Evolutionary conservation across 2,888 invertebrate genomes (phyloP), one percentile per base, ranked within the genome.

Genomic region (Dyspetes luteomarginatus): DNA sequence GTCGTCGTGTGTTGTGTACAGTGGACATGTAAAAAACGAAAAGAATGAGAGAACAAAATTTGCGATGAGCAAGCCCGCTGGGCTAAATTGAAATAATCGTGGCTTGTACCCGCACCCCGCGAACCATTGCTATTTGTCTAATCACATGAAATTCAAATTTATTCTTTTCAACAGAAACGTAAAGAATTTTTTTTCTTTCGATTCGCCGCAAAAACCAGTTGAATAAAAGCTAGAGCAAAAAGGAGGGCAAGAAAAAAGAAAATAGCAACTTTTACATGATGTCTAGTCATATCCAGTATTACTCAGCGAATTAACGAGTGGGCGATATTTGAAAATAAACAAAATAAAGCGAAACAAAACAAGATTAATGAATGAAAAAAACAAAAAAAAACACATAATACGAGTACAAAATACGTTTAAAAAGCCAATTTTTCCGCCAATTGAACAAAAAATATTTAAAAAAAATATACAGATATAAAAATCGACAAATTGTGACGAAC

Each of bases 271-370:
- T 58, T 73, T n/a, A 86, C 89, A 89, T 89, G 89, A 86, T 85
- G 90, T 90, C 90, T 90, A 90, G 90, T 90, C 90, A 89, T 88
- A 85, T 79, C 67, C 84, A 89, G 86, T 88, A 87, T 89, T 87
- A 85, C 77, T 65, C 74, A 78, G 79, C 82, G 78, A 77, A 78
- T 65, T 26, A 43, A 56, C 1, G 12, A 58, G 19, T 50, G 36
- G 48, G 74, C 55, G 43, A 65, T n/a, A n/a, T n/a, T n/a, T n/a
- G n/a, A n/a, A n/a, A n/a, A n/a, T n/a, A n/a, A n/a, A n/a, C n/a
- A n/a, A n/a, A n/a, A n/a, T n/a, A n/a, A n/a, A n/a, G n/a, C n/a
- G n/a, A n/a, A n/a, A n/a, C n/a, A n/a, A n/a, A n/a, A n/a, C n/a
- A n/a, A n/a, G n/a, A n/a, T n/a, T n/a, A n/a, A n/a, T n/a, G n/a